Base-by-base conservation (phyloP, 2,888 invertebrate genomes). In the Torymus auratus region DNA sequence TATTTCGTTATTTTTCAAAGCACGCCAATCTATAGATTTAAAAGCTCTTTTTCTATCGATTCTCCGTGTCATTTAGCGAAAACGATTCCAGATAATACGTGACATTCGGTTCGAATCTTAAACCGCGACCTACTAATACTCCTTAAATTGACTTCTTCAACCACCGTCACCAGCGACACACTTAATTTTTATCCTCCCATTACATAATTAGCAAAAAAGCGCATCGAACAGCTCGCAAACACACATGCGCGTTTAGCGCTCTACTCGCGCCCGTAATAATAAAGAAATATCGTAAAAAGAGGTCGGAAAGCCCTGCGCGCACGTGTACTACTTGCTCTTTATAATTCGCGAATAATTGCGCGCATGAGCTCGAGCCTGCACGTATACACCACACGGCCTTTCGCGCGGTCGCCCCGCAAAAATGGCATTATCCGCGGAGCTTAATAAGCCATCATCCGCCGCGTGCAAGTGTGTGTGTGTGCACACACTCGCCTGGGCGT, bases 381-480 rank as follows among this genome's bases (percentile, higher is more conserved):
- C 41, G 41, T 41, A 28, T 28, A 28, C 7, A 41, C 41, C 41
- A 7, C 7, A 41, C 41, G 41, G 41, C 41, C 41, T 41, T 41
- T 41, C 41, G 41, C 41, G 41, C 41, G 41, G 41, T 41, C 41
- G 41, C 7, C 41, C 1, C 7, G 81, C 52, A 83, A 83, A 83
- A 83, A 83, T 82, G 84, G 83, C 78, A 82, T 83, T 83, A 83
- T 84, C 79, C 67, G 81, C 28, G 64, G 17, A 62, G 69, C 69
- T 79, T 74, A 79, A 79, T 79, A 79, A 79, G 74, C 79, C 79
- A 74, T 79, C 79, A 65, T 69, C 73, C 41, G 41, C 7, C 41
- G 41, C 64, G 55, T 1, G 58, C 13, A 12, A 13, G 50, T 3
- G 15, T 58, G 2, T 20, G 20, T 20, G 41, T 17, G 61, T 14